phyloP scores from a whole-genome alignment of 2,888 invertebrate genomes.

The Habroteleia sp. region DNA sequence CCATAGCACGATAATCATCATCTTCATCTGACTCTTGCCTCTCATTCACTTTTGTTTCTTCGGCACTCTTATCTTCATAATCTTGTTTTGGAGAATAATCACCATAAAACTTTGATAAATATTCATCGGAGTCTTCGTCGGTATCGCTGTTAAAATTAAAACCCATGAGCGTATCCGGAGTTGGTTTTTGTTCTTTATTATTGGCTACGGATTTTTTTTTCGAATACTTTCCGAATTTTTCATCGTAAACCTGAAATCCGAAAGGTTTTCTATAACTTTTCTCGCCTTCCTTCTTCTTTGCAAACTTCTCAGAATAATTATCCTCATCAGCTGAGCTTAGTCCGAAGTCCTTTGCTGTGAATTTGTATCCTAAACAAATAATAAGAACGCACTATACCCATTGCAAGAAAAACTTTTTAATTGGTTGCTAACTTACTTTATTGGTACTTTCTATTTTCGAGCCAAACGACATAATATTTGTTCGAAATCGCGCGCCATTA shows the following conservation, averaged over 20 bases:
- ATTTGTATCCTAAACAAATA: conserved; percentile 54
- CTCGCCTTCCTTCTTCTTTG: conserved; percentile 35
- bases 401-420: conserved; percentile 31
- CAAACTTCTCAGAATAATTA: conserved; percentile 45
- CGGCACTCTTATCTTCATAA: conserved; percentile 67
- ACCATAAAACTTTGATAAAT: conserved; percentile 62
- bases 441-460: conserved; percentile 8
- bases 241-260: conserved; percentile 68
- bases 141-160: conserved; percentile 37
- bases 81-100: conserved; percentile 58
- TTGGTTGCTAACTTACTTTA: conserved; percentile 4
- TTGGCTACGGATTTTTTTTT: conserved; percentile 53
- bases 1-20: conserved; percentile 51
- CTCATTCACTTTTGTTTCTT: conserved; percentile 67
- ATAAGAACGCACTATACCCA: conserved; percentile 11
- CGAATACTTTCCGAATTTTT: conserved; percentile 72
- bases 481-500: background rate
- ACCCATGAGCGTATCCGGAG: conserved; percentile 7
- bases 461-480: background rate
- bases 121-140: conserved; percentile 64
- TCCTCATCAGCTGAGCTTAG: conserved; percentile 38
- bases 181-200: conserved; percentile 34
- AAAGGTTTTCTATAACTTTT: conserved; percentile 49
- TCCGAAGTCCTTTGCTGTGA: conserved; percentile 34
- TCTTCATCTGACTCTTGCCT: conserved; percentile 63